A percentile compares a stretch with the other conserved stretches of the same genome.
These are phyloP conservation scores for Trachemys scripta DNA, from an alignment of 2,113 vertebrate species.

Conservation along the genomic window DNA sequence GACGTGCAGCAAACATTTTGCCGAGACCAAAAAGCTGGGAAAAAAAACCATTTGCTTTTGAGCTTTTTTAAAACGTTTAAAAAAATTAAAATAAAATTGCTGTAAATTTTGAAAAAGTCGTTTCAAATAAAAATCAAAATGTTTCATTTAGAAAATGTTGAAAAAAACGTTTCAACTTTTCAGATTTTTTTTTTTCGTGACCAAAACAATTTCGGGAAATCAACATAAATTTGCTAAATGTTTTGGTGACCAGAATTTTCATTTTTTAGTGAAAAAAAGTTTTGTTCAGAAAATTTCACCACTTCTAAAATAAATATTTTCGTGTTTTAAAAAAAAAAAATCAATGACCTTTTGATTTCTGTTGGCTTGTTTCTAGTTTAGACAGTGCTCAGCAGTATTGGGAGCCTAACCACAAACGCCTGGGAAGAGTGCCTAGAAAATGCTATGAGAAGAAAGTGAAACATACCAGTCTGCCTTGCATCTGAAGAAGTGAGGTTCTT, in stretches of 20 bases:
- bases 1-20: background rate
- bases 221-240: background rate
- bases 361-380: background rate
- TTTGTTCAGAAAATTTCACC: background rate
- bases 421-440: background rate
- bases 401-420: background rate
- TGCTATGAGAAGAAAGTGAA: background rate
- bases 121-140: background rate
- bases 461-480: background rate
- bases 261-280: background rate
- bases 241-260: background rate
- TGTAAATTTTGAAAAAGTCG: background rate
- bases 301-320: background rate
- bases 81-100: background rate
- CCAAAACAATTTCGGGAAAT: background rate
- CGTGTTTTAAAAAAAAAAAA: background rate
- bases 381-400: background rate
- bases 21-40: background rate
- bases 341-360: background rate
- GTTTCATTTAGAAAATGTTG: background rate
- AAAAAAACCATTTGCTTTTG: background rate
- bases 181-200: background rate
- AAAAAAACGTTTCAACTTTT: background rate
- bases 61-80: background rate
- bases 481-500: too few species aligned